Evolutionary conservation across 2,888 invertebrate species (phyloP), one percentile per base, ranked within the genome.

Genomic region (Dexiosoma caninum): DNA sequence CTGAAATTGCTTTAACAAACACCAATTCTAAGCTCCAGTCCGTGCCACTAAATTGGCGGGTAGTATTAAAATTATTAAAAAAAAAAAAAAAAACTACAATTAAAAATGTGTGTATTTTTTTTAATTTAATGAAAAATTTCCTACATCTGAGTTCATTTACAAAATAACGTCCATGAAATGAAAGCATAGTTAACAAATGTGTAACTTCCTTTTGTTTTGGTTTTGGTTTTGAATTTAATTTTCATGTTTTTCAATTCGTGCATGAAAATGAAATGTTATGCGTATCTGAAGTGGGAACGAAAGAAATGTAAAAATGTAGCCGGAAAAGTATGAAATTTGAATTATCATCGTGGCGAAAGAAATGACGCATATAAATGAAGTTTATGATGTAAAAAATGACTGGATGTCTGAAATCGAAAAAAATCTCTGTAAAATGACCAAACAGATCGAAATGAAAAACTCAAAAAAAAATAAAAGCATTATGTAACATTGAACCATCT

Each of bases 321-420:
- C 30, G 53, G 32, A 55, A 69, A 69, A 55, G 53, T 55, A 62
- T 62, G 44, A 62, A 72, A 72, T 62, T 42, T 72, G 42, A 62
- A 62, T 44, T 72, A 62, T 72, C 35, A 44, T 72, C 35, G 55
- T 42, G 44, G 32, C 32, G 53, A 35, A 72, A 72, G 42, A 72
- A 72, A 72, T 72, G 72, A 72, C 72, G 72, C 72, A 55, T 72
- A 64, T 32, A 40, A 59, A 59, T 57, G 44, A 57, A 70, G n/a
- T 42, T n/a, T 19, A 12, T 30, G 30, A 19, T 30, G 10, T 4
- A 42, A 16, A 53, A 30, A 67, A 32, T 67, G 67, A 55, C 21
- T 53, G 59, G 49, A 23, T 51, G 37, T 51, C 23, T 14, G 21
- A 12, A n/a, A n/a, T 10, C 37, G 5, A 16, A 27, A 59, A 40